These are phyloP conservation scores for Falco naumanni DNA, from an alignment of 2,797 vertebrate species.

Conservation along the genomic window DNA sequence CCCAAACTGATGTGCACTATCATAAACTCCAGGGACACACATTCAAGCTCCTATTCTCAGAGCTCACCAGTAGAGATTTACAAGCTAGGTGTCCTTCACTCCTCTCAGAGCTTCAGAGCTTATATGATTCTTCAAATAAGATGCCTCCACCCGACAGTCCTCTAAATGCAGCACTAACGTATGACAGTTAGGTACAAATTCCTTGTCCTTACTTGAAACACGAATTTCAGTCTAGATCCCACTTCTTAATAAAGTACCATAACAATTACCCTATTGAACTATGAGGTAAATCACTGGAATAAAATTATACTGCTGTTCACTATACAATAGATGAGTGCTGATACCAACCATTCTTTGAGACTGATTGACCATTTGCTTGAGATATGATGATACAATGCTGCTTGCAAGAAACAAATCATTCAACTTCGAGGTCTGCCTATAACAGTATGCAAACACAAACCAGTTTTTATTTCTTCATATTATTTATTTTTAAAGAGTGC, in stretches of 20 bases:
- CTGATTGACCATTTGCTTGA: background rate
- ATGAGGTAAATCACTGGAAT: background rate
- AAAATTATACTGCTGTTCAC: background rate
- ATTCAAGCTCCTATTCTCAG: background rate
- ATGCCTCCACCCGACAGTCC: background rate
- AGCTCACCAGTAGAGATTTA: background rate
- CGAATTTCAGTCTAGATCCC: background rate
- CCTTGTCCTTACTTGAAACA: background rate
- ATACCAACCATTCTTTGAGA: background rate
- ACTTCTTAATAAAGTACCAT: background rate
- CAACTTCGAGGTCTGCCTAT: background rate
- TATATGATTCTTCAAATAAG: background rate
- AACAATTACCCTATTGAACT: background rate
- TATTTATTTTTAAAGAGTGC: background rate
- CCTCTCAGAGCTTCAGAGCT: background rate
- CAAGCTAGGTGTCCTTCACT: background rate
- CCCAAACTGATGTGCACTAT: background rate
- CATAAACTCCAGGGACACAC: background rate
- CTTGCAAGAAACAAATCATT: background rate
- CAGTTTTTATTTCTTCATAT: background rate
- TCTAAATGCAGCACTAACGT: background rate
- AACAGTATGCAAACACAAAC: background rate
- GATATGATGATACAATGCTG: background rate
- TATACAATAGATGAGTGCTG: background rate
- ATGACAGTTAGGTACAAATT: accelerated